A percentile compares a stretch with the other conserved stretches of the same genome.
These are phyloP conservation scores for Brachycybe producta DNA, from an alignment of 2,888 invertebrate genomes.

Conservation along the genomic window DNA sequence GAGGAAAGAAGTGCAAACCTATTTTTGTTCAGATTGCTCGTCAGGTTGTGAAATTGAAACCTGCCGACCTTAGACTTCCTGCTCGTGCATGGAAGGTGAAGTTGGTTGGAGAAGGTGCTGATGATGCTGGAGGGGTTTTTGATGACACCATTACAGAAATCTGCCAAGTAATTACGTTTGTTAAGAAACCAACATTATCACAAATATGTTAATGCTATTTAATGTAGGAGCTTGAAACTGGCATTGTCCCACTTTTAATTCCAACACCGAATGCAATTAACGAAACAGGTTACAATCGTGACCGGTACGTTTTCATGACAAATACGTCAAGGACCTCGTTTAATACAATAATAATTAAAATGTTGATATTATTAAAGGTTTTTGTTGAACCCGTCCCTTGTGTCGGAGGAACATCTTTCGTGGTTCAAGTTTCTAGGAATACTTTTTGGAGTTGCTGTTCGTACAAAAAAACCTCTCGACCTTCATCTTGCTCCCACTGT, in stretches of 20 bases:
- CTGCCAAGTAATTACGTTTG: slow-evolving; percentile 35
- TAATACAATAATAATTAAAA: background rate
- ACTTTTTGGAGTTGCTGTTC: slow-evolving; percentile 48
- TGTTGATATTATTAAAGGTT: slow-evolving; percentile 30
- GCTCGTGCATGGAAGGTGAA: slow-evolving; percentile 54
- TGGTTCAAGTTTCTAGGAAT: slow-evolving; percentile 51
- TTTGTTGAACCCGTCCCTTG: slow-evolving; percentile 45
- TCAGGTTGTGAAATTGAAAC: slow-evolving; percentile 46
- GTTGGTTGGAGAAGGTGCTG: slow-evolving; percentile 51
- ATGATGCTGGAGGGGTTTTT: slow-evolving; percentile 55
- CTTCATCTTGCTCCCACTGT: slow-evolving; percentile 48
- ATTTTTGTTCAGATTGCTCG: slow-evolving; percentile 49
- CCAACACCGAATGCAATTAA: slow-evolving; percentile 49
- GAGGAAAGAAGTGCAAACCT: slow-evolving; percentile 44
- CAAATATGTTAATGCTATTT: no score
- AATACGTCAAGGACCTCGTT: background rate
- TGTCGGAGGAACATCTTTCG: slow-evolving; percentile 41
- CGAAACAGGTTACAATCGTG: slow-evolving; percentile 48
- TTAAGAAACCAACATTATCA: background rate
- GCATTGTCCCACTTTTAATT: slow-evolving; percentile 44
- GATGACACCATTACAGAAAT: slow-evolving; percentile 56
- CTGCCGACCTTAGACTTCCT: slow-evolving; percentile 45
- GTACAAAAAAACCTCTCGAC: slow-evolving; percentile 52
- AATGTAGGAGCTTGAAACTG: slow-evolving; percentile 43
- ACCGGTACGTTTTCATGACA: slow-evolving; percentile 33